These are phyloP conservation scores for Hypotaenidia okinawae DNA, from an alignment of 2,797 vertebrate genomes.

Conservation along the genomic window DNA sequence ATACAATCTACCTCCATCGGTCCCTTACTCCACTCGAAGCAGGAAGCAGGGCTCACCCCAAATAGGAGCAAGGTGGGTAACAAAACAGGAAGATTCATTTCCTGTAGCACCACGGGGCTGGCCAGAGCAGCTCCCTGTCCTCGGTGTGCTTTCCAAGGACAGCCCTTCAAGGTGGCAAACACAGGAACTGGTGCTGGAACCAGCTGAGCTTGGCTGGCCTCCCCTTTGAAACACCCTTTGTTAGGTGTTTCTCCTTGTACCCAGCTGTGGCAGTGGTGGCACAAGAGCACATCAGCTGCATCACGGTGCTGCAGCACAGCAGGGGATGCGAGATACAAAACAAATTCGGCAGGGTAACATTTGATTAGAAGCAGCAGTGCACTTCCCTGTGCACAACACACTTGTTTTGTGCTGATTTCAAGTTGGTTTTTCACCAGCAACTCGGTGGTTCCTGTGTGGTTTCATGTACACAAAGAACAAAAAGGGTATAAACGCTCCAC, in stretches of 20 bases:
- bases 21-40: neutral
- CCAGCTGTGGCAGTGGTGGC: neutral
- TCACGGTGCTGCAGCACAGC: neutral
- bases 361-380: neutral
- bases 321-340: neutral
- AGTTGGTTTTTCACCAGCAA: constrained; percentile 1
- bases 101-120: neutral
- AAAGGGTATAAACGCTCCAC: neutral
- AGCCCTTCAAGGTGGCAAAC: neutral
- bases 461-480: neutral
- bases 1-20: neutral
- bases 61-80: constrained; percentile 18
- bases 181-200: neutral
- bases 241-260: neutral
- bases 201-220: neutral
- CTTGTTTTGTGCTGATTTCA: neutral
- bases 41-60: constrained; percentile 42
- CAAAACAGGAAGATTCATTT: constrained; percentile 65
- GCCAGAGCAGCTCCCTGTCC: neutral
- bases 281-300: neutral
- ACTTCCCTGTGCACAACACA: neutral
- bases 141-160: neutral
- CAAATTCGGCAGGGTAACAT: neutral
- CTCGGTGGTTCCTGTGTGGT: neutral
- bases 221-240: neutral